Base-by-base conservation (phyloP, 35 echinoderm and acorn worm genomes). In the Hemicentrotus pulcherrimus region DNA sequence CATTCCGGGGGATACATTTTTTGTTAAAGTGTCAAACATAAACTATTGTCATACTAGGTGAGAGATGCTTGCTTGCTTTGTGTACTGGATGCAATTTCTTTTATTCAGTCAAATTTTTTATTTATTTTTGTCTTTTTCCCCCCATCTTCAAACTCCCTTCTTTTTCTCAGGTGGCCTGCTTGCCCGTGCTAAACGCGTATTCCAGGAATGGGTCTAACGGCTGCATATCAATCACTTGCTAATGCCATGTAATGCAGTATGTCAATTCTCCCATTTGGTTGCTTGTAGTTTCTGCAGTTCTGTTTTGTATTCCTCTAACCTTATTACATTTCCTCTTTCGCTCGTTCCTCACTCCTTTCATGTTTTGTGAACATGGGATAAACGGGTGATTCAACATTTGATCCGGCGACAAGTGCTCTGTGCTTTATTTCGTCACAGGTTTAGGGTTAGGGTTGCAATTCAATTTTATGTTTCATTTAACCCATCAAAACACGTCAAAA, bases 141-240 rank as follows among this genome's bases (percentile, higher is more conserved):
- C 48, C 46, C 91, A 90, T 24, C 32, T 47, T 90, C 5, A 41
- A 41, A 41, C 46, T 47, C n/a, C 30, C 32, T 41, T 90, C 19
- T 90, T 89, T 90, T 45, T 47, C 48, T 31, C 91, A 93, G 91
- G 91, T 31, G 91, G 91, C 48, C 91, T 93, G n/a, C 91, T 93
- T 93, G 91, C 91, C 48, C 45, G 91, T 48, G 91, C 91, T 48
- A 93, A 93, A 93, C 91, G 91, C 48, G 91, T 93, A 31, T 93
- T 93, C 91, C 91, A 93, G 48, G 91, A 93, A 47, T 93, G 91
- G 91, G 91, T 93, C 32, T 93, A 93, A 58, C 2, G 87, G 87
- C 87, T 46, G 87, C 31, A 32, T 41, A 13, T 89, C n/a, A 0
- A 41, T 41, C 88, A 90, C 88, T 33, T 45, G 88, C 46, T 90